Conservation (phyloP, 1,140 invertebrate species). For the Aphaenogaster floridana region DNA sequence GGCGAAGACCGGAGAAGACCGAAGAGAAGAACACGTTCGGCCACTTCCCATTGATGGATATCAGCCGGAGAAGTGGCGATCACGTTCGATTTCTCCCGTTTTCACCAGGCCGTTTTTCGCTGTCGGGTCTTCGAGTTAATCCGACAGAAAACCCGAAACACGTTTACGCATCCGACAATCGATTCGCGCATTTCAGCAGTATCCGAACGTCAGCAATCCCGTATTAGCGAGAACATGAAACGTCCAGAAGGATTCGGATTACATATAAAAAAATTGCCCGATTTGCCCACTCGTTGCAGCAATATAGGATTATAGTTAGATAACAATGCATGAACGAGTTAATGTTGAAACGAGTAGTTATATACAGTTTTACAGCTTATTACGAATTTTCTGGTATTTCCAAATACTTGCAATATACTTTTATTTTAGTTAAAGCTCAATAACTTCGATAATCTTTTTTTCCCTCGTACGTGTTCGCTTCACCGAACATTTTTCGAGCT, state of each 20-base stretch:
- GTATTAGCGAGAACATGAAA: conserved; percentile 7
- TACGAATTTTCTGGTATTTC: background rate
- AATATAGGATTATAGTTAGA: background rate
- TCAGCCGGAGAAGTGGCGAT: background rate
- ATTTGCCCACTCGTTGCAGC: background rate
- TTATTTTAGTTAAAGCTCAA: background rate
- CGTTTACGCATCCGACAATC: conserved; percentile 23
- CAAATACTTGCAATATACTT: background rate
- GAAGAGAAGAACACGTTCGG: conserved; percentile 43
- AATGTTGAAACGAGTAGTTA: background rate
- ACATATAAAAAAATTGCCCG: background rate
- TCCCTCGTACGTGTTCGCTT: background rate
- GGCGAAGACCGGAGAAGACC: background rate
- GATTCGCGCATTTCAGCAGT: background rate
- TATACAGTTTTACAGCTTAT: background rate
- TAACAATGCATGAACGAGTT: background rate
- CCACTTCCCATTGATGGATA: conserved; percentile 55
- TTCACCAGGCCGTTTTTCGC: conserved; percentile 40
- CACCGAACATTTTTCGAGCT: background rate
- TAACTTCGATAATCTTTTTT: background rate
- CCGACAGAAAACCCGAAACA: conserved; percentile 27
- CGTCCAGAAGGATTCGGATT: background rate
- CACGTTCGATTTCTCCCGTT: conserved; percentile 54
- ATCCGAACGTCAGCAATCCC: background rate
- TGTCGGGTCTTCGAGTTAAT: conserved; percentile 17